A percentile compares a stretch with the other conserved stretches of the same genome.
phyloP scores from a whole-genome alignment of 2,888 invertebrate species.

The Trachelus iudaicus region DNA sequence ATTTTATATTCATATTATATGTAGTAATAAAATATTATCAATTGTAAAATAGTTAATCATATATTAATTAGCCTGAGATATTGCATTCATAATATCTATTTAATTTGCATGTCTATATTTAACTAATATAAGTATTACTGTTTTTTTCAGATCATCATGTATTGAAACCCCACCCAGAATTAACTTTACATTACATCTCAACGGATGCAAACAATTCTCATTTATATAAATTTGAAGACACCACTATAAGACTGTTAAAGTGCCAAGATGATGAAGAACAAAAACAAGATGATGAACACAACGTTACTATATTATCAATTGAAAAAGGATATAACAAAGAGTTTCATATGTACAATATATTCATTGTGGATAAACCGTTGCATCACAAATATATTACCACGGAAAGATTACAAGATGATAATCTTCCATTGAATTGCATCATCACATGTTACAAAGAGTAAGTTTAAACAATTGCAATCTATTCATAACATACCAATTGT shows the following conservation, averaged over 20 bases:
- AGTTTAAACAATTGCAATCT: conserved; percentile 15
- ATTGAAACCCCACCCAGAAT: conserved; percentile 30
- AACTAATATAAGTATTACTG: background rate
- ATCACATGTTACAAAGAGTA: conserved; percentile 45
- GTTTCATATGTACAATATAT: conserved; percentile 41
- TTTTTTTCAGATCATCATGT: conserved; percentile 46
- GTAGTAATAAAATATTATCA: too few species aligned
- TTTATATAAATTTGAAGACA: conserved; percentile 33
- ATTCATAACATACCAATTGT: background rate
- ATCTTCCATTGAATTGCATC: conserved; percentile 32
- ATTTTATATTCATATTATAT: too few species aligned
- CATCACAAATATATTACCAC: conserved; percentile 28
- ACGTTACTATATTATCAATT: conserved; percentile 34
- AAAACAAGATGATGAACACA: conserved; percentile 16
- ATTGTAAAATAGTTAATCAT: conserved; percentile 4
- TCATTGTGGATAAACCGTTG: conserved; percentile 41
- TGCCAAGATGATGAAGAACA: conserved; percentile 18
- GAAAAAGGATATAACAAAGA: conserved; percentile 47
- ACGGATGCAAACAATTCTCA: conserved; percentile 25
- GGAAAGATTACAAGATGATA: background rate
- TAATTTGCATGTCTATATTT: background rate
- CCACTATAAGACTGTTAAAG: conserved; percentile 24
- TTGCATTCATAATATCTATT: background rate
- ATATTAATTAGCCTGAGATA: background rate
- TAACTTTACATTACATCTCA: conserved; percentile 28